Conservation (phyloP, 2,113 vertebrate species). For the Neodontobutis hainanensis region DNA sequence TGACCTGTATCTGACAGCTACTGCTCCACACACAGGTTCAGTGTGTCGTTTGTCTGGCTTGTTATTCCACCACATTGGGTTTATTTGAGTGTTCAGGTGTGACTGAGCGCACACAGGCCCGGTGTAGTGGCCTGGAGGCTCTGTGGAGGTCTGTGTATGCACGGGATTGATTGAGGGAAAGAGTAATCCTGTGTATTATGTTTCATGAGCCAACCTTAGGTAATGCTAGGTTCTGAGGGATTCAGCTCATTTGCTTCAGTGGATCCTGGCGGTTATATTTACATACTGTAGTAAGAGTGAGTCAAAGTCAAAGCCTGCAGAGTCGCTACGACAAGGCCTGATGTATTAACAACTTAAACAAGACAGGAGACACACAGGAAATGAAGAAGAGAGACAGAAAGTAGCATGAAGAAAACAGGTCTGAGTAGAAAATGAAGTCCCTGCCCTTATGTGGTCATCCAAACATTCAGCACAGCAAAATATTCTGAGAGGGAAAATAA, state of each 20-base stretch:
- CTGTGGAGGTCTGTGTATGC: slow-evolving; percentile 44
- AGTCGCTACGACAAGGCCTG: not conserved
- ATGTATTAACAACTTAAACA: not conserved
- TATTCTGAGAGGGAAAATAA: too few species aligned
- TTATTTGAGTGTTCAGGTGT: slow-evolving; percentile 14
- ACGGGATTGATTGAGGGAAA: slow-evolving; percentile 50
- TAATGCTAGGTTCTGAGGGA: slow-evolving; percentile 52
- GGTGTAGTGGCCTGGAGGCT: slow-evolving; percentile 30
- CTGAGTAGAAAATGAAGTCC: too few species aligned
- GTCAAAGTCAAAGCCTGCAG: not conserved
- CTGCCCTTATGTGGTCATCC: too few species aligned
- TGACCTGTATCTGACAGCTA: not conserved
- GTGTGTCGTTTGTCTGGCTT: slow-evolving; percentile 15
- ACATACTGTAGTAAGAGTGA: slow-evolving; percentile 11
- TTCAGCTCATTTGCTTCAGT: slow-evolving; percentile 45
- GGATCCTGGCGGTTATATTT: slow-evolving; percentile 42
- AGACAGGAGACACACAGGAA: too few species aligned
- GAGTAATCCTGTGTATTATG: slow-evolving; percentile 49
- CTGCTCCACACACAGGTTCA: slow-evolving; percentile 9
- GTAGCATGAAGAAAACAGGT: too few species aligned
- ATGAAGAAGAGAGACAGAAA: too few species aligned
- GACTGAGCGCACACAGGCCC: slow-evolving; percentile 20
- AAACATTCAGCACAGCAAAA: too few species aligned
- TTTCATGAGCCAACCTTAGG: slow-evolving; percentile 57
- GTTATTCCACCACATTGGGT: slow-evolving; percentile 1